Conservation (phyloP, 2,888 invertebrate species). For the Cryptophagus acutangulus region DNA sequence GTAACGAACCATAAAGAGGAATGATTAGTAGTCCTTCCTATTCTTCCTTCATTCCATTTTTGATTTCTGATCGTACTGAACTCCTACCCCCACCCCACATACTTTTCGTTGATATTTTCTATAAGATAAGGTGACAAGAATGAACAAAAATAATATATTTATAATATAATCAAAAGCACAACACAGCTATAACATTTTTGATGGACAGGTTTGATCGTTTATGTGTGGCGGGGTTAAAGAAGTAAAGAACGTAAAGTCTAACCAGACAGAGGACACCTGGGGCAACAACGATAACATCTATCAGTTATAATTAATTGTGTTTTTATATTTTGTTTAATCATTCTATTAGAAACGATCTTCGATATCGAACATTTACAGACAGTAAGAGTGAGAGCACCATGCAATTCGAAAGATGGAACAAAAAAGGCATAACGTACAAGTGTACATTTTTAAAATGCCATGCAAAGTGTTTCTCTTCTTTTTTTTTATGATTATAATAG, state of each 20-base stretch:
- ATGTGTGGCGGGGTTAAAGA: no score
- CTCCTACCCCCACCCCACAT: no score
- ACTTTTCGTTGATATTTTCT: no score
- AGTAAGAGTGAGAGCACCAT: constrained; percentile 5
- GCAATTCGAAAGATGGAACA: constrained; percentile 14
- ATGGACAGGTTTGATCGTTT: no score
- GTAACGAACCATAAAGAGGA: constrained; percentile 21
- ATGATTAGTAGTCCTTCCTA: constrained; percentile 19
- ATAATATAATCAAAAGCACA: no score
- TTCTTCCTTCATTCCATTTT: no score
- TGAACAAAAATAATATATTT: no score
- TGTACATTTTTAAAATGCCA: constrained; percentile 44
- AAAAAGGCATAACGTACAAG: constrained; percentile 30
- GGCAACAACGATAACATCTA: constrained; percentile 45
- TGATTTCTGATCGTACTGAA: no score
- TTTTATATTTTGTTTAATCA: constrained; percentile 50
- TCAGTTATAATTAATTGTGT: constrained; percentile 49
- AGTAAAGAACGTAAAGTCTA: no score
- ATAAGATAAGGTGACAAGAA: no score
- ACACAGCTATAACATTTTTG: no score
- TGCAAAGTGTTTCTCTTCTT: constrained; percentile 37
- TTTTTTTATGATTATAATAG: constrained; percentile 28
- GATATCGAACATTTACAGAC: constrained; percentile 4
- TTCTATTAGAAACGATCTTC: constrained; percentile 46
- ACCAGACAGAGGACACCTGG: constrained; percentile 46